These are phyloP conservation scores for Heliconius charithonia DNA, from an alignment of 2,888 invertebrate genomes.

Conservation along the genomic window DNA sequence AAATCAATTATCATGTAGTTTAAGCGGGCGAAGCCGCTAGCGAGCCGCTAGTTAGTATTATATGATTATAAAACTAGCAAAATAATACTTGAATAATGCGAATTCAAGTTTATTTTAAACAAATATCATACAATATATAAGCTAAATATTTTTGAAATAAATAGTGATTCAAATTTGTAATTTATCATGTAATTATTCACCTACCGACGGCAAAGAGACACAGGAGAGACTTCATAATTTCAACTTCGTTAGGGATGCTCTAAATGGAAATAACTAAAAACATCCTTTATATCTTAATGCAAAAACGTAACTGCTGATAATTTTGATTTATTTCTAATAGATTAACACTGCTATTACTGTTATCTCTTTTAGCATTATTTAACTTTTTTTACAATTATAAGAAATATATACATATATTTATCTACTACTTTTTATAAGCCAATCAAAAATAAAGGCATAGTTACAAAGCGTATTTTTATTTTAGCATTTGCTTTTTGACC, in stretches of 20 bases:
- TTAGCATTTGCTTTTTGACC: not conserved
- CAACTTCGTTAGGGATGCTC: not conserved
- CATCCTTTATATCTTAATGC: not conserved
- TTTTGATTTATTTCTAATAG: not conserved
- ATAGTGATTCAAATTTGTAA: not conserved
- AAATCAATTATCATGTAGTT: no score
- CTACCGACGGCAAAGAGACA: not conserved
- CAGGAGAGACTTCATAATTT: conserved; percentile 4
- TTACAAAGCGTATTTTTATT: not conserved
- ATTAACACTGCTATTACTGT: conserved; percentile 1
- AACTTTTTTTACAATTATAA: not conserved
- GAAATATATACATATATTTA: not conserved
- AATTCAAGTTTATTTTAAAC: not conserved
- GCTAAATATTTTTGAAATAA: not conserved
- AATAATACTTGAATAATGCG: not conserved
- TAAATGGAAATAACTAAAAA: not conserved
- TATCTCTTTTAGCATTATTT: conserved; percentile 1
- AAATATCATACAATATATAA: no score
- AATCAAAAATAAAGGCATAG: not conserved
- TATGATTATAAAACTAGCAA: not conserved
- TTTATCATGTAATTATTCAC: not conserved
- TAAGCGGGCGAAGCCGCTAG: no score
- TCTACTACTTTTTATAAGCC: not conserved
- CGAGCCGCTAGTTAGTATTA: no score
- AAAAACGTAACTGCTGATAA: not conserved